Percentiles rank a stretch among this genome's conserved stretches.
Evolutionary conservation across 2,113 vertebrate genomes (phyloP).

Genomic region (Astur gentilis): DNA sequence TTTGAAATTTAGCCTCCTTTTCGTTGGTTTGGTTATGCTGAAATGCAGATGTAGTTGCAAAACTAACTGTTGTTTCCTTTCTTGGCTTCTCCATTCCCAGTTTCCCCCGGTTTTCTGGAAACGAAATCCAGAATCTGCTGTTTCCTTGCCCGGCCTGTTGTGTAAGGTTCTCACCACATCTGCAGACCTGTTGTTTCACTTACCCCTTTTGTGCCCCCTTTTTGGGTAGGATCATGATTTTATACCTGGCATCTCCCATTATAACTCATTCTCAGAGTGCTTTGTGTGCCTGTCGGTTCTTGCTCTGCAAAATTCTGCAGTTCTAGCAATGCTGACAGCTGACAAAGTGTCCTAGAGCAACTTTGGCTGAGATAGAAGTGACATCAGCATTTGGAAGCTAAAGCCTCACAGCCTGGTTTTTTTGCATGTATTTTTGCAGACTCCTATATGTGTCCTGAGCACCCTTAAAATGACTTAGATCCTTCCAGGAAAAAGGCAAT

Average conservation of each 20-base stretch:
- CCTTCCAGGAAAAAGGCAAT: background rate
- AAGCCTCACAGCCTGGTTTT: background rate
- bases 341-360: background rate
- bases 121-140: background rate
- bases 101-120: background rate
- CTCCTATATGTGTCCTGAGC: background rate
- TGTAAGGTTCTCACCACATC: background rate
- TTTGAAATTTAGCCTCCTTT: background rate
- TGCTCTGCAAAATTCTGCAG: background rate
- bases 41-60: slow-evolving; percentile 5
- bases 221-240: background rate
- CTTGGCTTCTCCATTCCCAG: background rate
- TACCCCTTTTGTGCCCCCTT: background rate
- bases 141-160: background rate
- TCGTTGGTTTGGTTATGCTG: background rate
- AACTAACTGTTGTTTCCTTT: background rate
- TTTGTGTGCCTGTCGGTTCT: background rate
- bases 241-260: background rate
- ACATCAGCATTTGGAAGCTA: background rate
- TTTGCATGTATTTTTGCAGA: background rate
- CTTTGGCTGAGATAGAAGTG: background rate
- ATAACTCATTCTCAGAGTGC: background rate
- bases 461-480: background rate
- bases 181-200: background rate
- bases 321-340: background rate